Conservation (phyloP, 2,113 vertebrate species). For the Oxyura jamaicensis region DNA sequence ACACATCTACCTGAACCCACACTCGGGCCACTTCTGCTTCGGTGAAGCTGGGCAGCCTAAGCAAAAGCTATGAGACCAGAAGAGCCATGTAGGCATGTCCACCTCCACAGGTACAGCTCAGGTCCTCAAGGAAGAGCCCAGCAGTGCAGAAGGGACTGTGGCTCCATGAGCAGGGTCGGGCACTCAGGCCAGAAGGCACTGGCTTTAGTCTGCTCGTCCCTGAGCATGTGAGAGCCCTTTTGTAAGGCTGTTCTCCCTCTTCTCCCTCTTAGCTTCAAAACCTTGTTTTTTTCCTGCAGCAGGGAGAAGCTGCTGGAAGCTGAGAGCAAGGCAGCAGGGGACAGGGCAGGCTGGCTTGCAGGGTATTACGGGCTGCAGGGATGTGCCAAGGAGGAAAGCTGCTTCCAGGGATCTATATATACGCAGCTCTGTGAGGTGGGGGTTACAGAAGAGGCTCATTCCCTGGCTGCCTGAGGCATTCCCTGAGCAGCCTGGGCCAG, state of each 20-base stretch:
- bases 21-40: not conserved
- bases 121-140: not conserved
- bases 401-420: conserved; percentile 56
- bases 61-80: not conserved
- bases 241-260: accelerated
- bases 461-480: not conserved
- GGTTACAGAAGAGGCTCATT: conserved; percentile 20
- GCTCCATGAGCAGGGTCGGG: accelerated
- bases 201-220: not conserved
- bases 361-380: not conserved
- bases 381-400: conserved; percentile 37
- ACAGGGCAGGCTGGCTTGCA: not conserved
- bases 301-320: conserved; percentile 51
- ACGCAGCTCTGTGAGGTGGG: not conserved
- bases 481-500: not conserved
- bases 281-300: not conserved
- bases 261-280: not conserved
- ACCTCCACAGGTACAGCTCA: not conserved
- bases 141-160: too few relatives aligned
- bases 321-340: not conserved
- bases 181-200: too few relatives aligned
- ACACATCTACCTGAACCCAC: not conserved
- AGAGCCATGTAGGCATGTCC: accelerated
- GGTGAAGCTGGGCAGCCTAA: not conserved
- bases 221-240: not conserved